Percentiles rank a stretch among this genome's conserved stretches.
Evolutionary conservation across 2,888 invertebrate genomes (phyloP).

Genomic region (Pantelozetes paolii): DNA sequence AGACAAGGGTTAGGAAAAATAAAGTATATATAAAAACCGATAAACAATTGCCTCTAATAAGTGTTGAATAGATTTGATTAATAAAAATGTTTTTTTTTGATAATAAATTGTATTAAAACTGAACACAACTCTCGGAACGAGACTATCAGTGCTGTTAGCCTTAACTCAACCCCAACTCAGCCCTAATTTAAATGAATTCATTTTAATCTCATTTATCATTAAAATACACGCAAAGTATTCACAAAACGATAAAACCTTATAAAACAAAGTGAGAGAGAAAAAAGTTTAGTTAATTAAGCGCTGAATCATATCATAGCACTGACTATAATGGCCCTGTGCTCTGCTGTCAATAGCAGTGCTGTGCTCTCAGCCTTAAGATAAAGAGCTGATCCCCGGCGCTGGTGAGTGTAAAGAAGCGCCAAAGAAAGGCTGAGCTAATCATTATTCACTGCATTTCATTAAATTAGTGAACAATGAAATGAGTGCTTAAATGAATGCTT

Average conservation of each 20-base stretch:
- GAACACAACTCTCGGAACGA: background rate
- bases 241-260: background rate
- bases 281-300: slow-evolving; percentile 17
- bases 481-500: background rate
- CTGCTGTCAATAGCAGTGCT: background rate
- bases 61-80: too few species aligned
- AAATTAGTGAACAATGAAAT: slow-evolving; percentile 6
- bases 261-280: background rate
- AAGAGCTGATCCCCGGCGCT: background rate
- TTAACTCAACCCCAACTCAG: too few species aligned
- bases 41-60: too few species aligned
- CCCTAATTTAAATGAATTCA: background rate
- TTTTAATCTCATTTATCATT: slow-evolving; percentile 20
- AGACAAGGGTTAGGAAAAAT: too few species aligned
- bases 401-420: slow-evolving; percentile 2
- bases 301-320: background rate
- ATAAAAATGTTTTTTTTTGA: background rate
- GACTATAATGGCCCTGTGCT: background rate
- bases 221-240: slow-evolving; percentile 13
- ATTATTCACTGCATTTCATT: slow-evolving; percentile 29
- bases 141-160: too few species aligned
- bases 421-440: slow-evolving; percentile 32
- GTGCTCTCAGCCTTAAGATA: background rate
- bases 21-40: too few species aligned
- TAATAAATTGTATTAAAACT: background rate